A percentile compares a stretch with the other conserved stretches of the same genome.
Conservation (phyloP, 2,113 vertebrate genomes). For the Heterochromis multidens region DNA sequence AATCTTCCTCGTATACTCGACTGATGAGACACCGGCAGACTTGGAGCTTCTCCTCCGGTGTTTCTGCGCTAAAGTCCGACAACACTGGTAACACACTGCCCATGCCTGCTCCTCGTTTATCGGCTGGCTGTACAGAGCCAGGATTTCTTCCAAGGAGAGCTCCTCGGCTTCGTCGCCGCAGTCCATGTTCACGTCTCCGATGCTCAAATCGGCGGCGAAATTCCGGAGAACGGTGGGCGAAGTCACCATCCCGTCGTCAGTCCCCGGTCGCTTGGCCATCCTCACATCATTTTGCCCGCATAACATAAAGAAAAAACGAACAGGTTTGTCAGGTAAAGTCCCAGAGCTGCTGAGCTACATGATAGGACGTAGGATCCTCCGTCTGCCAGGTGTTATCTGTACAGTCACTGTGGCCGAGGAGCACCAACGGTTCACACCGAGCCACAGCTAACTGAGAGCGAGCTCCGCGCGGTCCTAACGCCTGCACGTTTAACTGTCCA, state of each 20-base stretch:
- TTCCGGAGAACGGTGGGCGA: slow-evolving; percentile 54
- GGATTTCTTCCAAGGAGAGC: slow-evolving; percentile 86
- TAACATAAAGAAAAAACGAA: neutral
- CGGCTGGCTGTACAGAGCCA: slow-evolving; percentile 89
- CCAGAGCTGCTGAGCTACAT: neutral
- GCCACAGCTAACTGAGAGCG: neutral
- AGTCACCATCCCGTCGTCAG: slow-evolving; percentile 59
- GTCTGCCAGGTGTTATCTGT: neutral
- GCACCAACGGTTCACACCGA: neutral
- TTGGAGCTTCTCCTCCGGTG: slow-evolving; percentile 64
- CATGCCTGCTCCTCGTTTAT: slow-evolving; percentile 98
- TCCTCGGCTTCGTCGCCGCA: slow-evolving; percentile 71
- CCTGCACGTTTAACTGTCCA: neutral
- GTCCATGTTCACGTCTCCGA: slow-evolving; percentile 55
- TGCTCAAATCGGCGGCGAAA: slow-evolving; percentile 36
- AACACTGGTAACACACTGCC: slow-evolving; percentile 95
- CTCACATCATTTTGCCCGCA: slow-evolving; percentile 33
- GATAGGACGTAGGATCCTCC: neutral
- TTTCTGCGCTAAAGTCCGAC: slow-evolving; percentile 76
- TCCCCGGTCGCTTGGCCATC: slow-evolving; percentile 70
- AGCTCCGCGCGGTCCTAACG: slow-evolving; percentile 56
- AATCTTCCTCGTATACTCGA: slow-evolving; percentile 44
- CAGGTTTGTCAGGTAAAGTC: neutral
- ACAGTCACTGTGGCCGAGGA: neutral
- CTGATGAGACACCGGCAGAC: slow-evolving; percentile 26